Conservation (phyloP, 2,797 vertebrate species). For the Bucorvus abyssinicus region DNA sequence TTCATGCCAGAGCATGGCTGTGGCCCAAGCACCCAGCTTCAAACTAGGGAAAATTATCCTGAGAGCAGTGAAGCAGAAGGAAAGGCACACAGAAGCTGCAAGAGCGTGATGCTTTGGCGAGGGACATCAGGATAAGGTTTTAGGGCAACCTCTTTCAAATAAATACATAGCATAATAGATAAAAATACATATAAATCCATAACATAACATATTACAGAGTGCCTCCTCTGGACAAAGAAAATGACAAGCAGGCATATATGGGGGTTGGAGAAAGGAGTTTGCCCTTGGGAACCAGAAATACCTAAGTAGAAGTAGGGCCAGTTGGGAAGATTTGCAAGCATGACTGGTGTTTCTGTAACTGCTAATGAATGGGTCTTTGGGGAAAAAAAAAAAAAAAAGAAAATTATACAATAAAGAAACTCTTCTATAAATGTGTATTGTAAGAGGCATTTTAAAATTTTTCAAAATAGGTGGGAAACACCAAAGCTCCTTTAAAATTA, state of each 20-base stretch:
- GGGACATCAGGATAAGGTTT: background rate
- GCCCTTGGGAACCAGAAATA: background rate
- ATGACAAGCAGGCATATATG: background rate
- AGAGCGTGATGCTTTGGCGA: background rate
- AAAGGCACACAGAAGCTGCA: background rate
- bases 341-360: background rate
- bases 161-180: background rate
- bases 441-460: background rate
- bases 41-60: background rate
- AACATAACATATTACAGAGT: background rate
- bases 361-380: background rate
- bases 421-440: background rate
- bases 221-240: background rate
- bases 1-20: fast-evolving
- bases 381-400: background rate
- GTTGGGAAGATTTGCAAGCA: background rate
- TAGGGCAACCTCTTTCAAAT: background rate
- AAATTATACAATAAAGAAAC: background rate
- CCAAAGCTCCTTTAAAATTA: background rate
- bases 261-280: background rate
- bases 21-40: background rate
- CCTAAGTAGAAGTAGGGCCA: background rate
- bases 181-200: background rate
- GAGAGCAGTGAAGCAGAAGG: background rate
- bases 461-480: background rate